Evolutionary conservation across 2,113 vertebrate species (phyloP).

Genomic region (Hoplias malabaricus): DNA sequence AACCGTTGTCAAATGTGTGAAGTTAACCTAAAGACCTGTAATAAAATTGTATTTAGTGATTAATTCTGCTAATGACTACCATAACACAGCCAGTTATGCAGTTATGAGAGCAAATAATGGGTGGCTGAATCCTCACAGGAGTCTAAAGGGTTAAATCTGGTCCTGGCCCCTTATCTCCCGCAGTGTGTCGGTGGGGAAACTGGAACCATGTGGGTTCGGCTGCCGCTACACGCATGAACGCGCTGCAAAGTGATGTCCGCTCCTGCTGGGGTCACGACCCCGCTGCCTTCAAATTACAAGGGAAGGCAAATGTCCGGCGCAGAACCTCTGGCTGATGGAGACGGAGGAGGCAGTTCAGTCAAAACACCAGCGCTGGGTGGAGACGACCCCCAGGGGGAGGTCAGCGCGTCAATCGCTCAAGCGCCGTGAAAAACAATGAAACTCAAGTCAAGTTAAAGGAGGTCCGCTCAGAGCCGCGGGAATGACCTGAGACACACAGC

Average conservation of each 20-base stretch:
- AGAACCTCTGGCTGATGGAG: constrained; percentile 4
- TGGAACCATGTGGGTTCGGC: constrained; percentile 20
- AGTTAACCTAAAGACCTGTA: not conserved
- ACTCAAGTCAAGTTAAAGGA: constrained; percentile 15
- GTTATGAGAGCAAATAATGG: not conserved
- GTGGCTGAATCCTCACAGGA: not conserved
- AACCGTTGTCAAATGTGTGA: no score
- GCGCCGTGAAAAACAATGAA: constrained; percentile 15
- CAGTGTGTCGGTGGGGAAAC: constrained; percentile 13
- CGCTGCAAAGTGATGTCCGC: constrained; percentile 6
- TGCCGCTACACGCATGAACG: constrained; percentile 11
- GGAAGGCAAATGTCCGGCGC: constrained; percentile 25
- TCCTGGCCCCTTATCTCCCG: constrained; percentile 29
- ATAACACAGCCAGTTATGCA: no score
- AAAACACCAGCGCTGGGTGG: constrained; percentile 24
- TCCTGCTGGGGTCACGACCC: constrained; percentile 27
- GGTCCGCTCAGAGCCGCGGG: not conserved
- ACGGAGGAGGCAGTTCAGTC: constrained; percentile 21
- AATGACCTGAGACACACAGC: not conserved
- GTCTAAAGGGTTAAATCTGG: not conserved
- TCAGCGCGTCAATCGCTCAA: constrained; percentile 24
- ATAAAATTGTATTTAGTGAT: no score
- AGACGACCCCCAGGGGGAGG: not conserved
- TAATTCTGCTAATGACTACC: no score
- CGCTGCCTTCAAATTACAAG: constrained; percentile 35